Evolutionary conservation across 2,797 vertebrate species (phyloP), one percentile per base, ranked within the genome.

Genomic region (Pangasius sanitwongsei): DNA sequence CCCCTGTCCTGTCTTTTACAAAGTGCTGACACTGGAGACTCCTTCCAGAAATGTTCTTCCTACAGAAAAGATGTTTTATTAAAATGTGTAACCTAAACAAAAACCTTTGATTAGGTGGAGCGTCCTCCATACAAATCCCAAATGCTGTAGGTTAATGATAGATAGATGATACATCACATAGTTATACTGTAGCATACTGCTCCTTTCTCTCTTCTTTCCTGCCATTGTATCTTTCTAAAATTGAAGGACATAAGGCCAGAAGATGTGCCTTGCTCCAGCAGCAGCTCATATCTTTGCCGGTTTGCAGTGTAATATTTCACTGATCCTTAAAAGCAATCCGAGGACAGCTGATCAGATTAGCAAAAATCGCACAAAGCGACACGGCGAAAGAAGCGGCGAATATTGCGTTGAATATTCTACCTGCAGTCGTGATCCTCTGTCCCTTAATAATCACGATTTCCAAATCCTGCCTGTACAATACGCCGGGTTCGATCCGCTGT

Each of bases 401-500:
- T 81, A 87, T 87, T 87, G 31, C 44, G 6, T 18, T 50, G 83
- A 87, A 88, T 78, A 86, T 87, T 84, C 70, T 55, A 74, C 84
- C 82, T 23, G 72, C 65, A 67, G 18, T 7, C 41, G 20, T 77
- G 70, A 87, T 59, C 78, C 44, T 34, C 18, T 2, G 44, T 78
- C 31, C 74, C 55, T 53, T 72, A 69, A 86, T 89, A 89, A 88
- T 88, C 86, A 86, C 89, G 77, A 85, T 87, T 90, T 87, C 84
- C n/a, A 82, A 83, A 85, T 83, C 88, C 90, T 80, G 70, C 53
- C 85, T 48, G 74, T 83, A 25, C 50, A 13, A 48, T 63, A 74
- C 81, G 77, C 53, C 57, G 37, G 85, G 77, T 89, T 86, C 87
- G 89, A 91, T 90, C 86, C 77, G 80, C 75, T 72, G 83, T 91